A percentile compares a stretch with the other conserved stretches of the same genome.
These are phyloP conservation scores for Girardia tigrina DNA, from an alignment of 2,888 invertebrate species.

Conservation along the genomic window DNA sequence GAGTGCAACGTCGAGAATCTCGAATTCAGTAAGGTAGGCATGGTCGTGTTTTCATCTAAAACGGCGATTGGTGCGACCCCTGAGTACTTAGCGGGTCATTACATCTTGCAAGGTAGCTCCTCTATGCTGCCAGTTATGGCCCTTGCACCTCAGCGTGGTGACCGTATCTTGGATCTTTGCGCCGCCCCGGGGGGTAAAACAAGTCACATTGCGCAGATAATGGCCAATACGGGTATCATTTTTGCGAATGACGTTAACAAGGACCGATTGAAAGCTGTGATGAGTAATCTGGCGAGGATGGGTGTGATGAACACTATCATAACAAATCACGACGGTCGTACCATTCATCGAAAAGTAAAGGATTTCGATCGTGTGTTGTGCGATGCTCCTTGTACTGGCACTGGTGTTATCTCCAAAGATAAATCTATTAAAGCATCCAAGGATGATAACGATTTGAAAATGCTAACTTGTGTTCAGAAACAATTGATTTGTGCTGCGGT, in stretches of 20 bases:
- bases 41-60: slow-evolving; percentile 84
- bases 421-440: slow-evolving; percentile 83
- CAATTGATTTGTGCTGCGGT: slow-evolving; percentile 85
- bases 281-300: slow-evolving; percentile 86
- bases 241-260: slow-evolving; percentile 88
- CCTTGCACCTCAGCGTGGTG: slow-evolving; percentile 67
- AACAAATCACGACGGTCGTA: slow-evolving; percentile 73
- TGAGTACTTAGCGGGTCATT: slow-evolving; percentile 93
- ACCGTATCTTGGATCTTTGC: slow-evolving; percentile 82
- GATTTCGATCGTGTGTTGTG: slow-evolving; percentile 85
- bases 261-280: slow-evolving; percentile 65
- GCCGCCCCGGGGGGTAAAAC: slow-evolving; percentile 97
- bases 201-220: slow-evolving; percentile 85
- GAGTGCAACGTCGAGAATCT: slow-evolving; percentile 95
- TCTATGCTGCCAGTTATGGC: slow-evolving; percentile 95
- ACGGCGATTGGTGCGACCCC: slow-evolving; percentile 92
- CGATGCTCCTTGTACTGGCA: slow-evolving; percentile 95
- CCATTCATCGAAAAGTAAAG: slow-evolving; percentile 67
- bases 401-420: slow-evolving; percentile 93
- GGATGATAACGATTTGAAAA: slow-evolving; percentile 38
- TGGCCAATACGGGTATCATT: slow-evolving; percentile 90
- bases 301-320: slow-evolving; percentile 85
- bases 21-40: slow-evolving; percentile 93
- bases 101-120: slow-evolving; percentile 83
- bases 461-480: slow-evolving; percentile 74